Evolutionary conservation across 2,888 invertebrate genomes (phyloP).

Genomic region (Achlya flavicornis): DNA sequence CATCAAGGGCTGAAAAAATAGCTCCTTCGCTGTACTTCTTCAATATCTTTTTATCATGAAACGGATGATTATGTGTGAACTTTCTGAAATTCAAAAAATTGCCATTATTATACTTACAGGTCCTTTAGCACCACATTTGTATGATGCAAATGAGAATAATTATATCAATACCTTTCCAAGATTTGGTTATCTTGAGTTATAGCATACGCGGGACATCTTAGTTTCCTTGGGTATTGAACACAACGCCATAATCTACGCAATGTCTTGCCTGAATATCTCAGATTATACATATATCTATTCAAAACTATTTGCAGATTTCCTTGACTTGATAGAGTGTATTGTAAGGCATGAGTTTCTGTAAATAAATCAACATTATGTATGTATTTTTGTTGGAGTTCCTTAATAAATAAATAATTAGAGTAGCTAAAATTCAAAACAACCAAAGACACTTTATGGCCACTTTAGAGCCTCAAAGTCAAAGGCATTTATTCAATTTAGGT

Average conservation of each 20-base stretch:
- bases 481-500: too few relatives aligned
- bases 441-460: too few relatives aligned
- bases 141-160: too few relatives aligned
- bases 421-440: too few relatives aligned
- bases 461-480: too few relatives aligned
- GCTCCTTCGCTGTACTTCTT: not conserved
- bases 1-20: not conserved
- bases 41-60: not conserved
- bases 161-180: not conserved
- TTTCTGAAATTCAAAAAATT: not conserved
- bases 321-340: slow-evolving; percentile 33
- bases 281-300: slow-evolving; percentile 31
- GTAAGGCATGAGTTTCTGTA: slow-evolving; percentile 15
- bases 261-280: slow-evolving; percentile 23
- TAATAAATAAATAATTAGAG: too few relatives aligned
- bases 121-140: too few relatives aligned
- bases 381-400: too few relatives aligned
- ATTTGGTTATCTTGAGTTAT: slow-evolving; percentile 3
- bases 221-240: slow-evolving; percentile 4
- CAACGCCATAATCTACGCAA: not conserved
- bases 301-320: slow-evolving; percentile 33
- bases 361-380: not conserved
- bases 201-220: not conserved
- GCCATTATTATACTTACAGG: not conserved
- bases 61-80: not conserved